A percentile compares a stretch with the other conserved stretches of the same genome.
Conservation (phyloP, 1,140 invertebrate species). For the Nephila pilipes region DNA sequence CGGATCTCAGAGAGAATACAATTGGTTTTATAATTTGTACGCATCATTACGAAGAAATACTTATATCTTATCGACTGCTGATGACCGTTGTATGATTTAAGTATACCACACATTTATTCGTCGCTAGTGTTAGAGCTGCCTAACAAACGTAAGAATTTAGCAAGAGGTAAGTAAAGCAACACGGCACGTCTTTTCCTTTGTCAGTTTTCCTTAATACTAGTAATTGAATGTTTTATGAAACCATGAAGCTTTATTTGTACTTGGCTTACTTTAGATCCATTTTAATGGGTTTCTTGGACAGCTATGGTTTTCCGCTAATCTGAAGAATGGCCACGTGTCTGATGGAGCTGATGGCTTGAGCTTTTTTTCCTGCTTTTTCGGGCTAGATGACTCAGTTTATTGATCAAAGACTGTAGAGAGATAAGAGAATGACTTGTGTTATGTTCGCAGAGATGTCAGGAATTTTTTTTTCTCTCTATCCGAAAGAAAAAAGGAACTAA, state of each 20-base stretch:
- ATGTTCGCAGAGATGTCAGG: too few relatives aligned
- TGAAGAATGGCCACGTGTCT: not conserved
- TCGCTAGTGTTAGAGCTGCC: not conserved
- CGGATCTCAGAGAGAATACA: slow-evolving; percentile 15
- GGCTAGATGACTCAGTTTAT: too few relatives aligned
- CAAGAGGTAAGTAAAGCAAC: not conserved
- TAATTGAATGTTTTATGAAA: slow-evolving; percentile 11
- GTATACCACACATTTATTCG: slow-evolving; percentile 18
- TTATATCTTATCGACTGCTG: not conserved
- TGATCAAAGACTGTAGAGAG: too few relatives aligned
- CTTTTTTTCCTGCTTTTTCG: too few relatives aligned
- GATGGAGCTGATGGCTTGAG: too few relatives aligned
- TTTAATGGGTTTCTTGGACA: not conserved
- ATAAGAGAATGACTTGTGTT: too few relatives aligned
- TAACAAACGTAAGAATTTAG: not conserved
- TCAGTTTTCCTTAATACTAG: not conserved
- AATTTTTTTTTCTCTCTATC: too few relatives aligned
- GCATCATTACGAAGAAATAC: slow-evolving; percentile 20
- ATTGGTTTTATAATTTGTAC: slow-evolving; percentile 51
- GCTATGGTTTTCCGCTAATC: not conserved
- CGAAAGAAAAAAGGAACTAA: too few relatives aligned
- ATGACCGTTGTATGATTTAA: slow-evolving; percentile 14
- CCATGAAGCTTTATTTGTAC: not conserved
- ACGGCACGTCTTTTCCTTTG: not conserved
- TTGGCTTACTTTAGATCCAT: not conserved